A percentile compares a stretch with the other conserved stretches of the same genome.
These are phyloP conservation scores for Hippocampus abdominalis DNA, from an alignment of 2,113 vertebrate species.

Conservation along the genomic window DNA sequence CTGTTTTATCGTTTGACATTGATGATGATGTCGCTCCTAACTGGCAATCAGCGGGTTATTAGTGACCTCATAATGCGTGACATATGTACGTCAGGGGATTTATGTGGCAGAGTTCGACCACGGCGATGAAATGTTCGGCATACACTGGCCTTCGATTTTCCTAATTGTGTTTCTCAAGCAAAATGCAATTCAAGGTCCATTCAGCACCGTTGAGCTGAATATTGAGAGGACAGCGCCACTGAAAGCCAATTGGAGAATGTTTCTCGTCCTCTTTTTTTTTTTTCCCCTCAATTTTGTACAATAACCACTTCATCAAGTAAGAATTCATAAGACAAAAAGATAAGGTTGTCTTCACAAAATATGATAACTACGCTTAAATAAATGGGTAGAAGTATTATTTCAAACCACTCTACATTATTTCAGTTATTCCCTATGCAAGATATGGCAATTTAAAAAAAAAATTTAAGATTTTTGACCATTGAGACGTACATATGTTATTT, in stretches of 20 bases:
- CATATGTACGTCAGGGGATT: not conserved
- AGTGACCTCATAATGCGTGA: not conserved
- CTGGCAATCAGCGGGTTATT: not conserved
- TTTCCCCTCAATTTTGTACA: not conserved
- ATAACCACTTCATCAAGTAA: not conserved
- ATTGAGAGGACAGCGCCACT: not conserved
- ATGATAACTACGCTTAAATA: not conserved
- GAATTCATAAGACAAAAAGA: not conserved
- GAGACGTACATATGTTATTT: too few relatives aligned
- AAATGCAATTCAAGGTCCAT: not conserved
- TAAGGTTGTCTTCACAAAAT: not conserved
- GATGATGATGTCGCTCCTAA: not conserved
- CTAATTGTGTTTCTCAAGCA: not conserved
- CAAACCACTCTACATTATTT: not conserved
- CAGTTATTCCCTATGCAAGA: not conserved
- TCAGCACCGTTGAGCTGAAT: not conserved
- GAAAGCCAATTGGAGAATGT: not conserved
- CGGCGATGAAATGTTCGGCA: slow-evolving; percentile 9
- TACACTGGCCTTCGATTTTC: slow-evolving; percentile 24
- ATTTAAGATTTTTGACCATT: too few relatives aligned
- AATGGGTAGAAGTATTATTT: not conserved
- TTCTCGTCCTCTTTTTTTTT: not conserved
- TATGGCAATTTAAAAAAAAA: not conserved
- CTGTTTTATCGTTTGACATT: not conserved
- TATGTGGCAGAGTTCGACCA: not conserved